Evolutionary conservation across 2,888 invertebrate species (phyloP).

Genomic region (Drosophila rubida): DNA sequence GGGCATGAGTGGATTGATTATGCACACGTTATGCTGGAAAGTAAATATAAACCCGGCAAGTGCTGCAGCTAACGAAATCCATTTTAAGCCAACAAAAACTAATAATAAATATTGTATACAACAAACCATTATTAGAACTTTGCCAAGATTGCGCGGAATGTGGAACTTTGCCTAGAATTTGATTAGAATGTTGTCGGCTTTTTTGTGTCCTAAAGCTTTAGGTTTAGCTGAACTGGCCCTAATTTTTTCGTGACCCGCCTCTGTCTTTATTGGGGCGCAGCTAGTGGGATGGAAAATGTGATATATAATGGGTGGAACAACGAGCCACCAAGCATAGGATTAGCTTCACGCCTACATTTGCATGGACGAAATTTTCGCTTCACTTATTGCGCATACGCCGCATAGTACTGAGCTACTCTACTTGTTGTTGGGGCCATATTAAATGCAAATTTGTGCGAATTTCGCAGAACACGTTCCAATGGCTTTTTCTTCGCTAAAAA

Average conservation of each 20-base stretch:
- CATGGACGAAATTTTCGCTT: slow-evolving; percentile 19
- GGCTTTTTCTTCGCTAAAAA: slow-evolving; percentile 20
- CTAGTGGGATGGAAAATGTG: slow-evolving; percentile 51
- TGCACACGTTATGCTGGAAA: slow-evolving; percentile 17
- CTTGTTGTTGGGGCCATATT: slow-evolving; percentile 34
- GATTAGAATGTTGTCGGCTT: background rate
- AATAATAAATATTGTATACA: slow-evolving; percentile 1
- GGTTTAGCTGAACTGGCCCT: slow-evolving; percentile 11
- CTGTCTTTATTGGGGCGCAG: slow-evolving; percentile 20
- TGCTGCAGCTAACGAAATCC: slow-evolving; percentile 5
- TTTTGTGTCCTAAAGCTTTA: background rate
- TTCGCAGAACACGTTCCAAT: slow-evolving; percentile 50
- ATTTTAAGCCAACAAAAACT: slow-evolving; percentile 18
- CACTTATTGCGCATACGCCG: slow-evolving; percentile 54
- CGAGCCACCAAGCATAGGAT: slow-evolving; percentile 27
- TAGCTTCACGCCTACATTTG: slow-evolving; percentile 34
- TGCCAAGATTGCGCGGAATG: slow-evolving; percentile 1
- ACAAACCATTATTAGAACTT: background rate
- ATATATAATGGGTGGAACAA: slow-evolving; percentile 35
- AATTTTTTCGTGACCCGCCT: slow-evolving; percentile 34
- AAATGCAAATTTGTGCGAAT: slow-evolving; percentile 71
- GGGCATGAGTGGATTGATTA: slow-evolving; percentile 7
- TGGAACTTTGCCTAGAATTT: slow-evolving; percentile 10
- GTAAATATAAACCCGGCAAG: slow-evolving; percentile 5
- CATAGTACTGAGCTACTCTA: slow-evolving; percentile 9